These are phyloP conservation scores for Poeciliopsis prolifica DNA, from an alignment of 2,113 vertebrate species.

Conservation along the genomic window DNA sequence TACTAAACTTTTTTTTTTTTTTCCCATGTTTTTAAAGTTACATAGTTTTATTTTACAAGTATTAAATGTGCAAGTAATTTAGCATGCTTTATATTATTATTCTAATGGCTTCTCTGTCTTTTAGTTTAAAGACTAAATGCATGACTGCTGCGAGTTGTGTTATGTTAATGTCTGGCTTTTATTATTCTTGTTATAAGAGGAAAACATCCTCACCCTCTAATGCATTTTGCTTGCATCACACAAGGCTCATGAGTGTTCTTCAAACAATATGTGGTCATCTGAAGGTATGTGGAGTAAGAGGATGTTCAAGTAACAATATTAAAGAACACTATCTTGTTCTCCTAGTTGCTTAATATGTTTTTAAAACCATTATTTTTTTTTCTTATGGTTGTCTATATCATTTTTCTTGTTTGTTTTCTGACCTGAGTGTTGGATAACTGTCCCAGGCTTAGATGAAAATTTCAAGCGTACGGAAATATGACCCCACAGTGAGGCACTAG, in stretches of 20 bases:
- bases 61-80: not conserved
- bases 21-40: too few relatives aligned
- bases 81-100: not conserved
- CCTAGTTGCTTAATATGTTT: not conserved
- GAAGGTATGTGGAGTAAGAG: not conserved
- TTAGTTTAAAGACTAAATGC: too few relatives aligned
- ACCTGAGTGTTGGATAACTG: conserved; percentile 25
- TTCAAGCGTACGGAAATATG: conserved; percentile 34
- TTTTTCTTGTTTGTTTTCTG: conserved; percentile 21
- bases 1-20: conserved; percentile 44
- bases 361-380: not conserved
- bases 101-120: too few relatives aligned
- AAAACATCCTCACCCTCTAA: conserved; percentile 3
- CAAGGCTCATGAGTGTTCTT: not conserved
- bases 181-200: not conserved
- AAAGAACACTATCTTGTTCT: conserved; percentile 1
- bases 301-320: not conserved
- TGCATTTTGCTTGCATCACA: not conserved
- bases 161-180: conserved; percentile 5
- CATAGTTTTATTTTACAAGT: too few relatives aligned
- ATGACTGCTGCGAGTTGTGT: not conserved
- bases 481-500: not conserved
- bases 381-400: conserved; percentile 11
- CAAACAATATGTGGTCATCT: not conserved
- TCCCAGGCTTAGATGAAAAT: conserved; percentile 36